These are phyloP conservation scores for Standfussiana lucernea DNA, from an alignment of 2,888 invertebrate species.

Conservation along the genomic window DNA sequence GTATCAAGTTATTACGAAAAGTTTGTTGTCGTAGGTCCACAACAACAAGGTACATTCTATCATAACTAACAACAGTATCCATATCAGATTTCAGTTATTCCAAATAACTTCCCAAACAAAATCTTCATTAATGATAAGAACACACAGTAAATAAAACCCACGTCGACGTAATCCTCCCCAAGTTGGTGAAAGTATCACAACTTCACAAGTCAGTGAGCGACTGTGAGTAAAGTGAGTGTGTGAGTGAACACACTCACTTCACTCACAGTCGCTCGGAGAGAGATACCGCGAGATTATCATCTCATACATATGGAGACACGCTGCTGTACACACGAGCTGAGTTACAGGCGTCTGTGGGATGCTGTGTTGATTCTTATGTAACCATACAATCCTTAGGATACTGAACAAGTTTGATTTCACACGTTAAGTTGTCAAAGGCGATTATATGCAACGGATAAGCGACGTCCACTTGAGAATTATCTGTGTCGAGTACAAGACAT, in stretches of 20 bases:
- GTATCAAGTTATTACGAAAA: neutral
- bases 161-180: slow-evolving; percentile 3
- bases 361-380: neutral
- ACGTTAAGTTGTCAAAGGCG: neutral
- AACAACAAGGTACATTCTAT: too few relatives aligned
- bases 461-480: slow-evolving; percentile 6
- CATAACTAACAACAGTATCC: neutral
- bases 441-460: neutral
- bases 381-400: neutral
- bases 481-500: neutral
- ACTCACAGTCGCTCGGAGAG: neutral
- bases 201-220: slow-evolving; percentile 21
- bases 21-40: too few relatives aligned
- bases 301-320: slow-evolving; percentile 44
- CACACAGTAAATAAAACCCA: neutral
- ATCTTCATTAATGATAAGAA: neutral
- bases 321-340: neutral
- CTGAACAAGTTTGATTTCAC: neutral
- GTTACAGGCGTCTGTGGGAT: neutral
- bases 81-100: neutral
- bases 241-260: slow-evolving; percentile 21
- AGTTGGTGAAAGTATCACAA: slow-evolving; percentile 2
- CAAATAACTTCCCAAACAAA: neutral
- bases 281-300: slow-evolving; percentile 43
- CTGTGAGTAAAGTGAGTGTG: too few relatives aligned